These are phyloP conservation scores for Petroica traversi DNA, from an alignment of 2,113 vertebrate species.

Conservation along the genomic window DNA sequence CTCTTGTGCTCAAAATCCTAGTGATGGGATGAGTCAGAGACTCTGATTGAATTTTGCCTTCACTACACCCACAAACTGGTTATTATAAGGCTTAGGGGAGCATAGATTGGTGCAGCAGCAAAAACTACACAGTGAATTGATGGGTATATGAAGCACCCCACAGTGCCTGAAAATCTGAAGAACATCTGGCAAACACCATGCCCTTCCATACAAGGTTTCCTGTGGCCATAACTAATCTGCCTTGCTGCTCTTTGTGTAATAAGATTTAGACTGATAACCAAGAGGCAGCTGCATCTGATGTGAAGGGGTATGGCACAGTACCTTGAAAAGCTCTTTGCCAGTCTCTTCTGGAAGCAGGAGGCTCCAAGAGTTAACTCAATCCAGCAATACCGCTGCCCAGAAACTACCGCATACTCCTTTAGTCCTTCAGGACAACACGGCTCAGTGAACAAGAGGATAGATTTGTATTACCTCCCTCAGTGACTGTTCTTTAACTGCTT, in stretches of 20 bases:
- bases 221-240: background rate
- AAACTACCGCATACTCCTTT: background rate
- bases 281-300: background rate
- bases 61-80: conserved; percentile 50
- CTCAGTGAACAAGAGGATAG: background rate
- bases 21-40: conserved; percentile 58
- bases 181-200: background rate
- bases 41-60: conserved; percentile 65
- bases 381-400: background rate
- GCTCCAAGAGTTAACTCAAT: background rate
- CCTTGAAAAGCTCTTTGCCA: background rate
- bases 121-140: background rate
- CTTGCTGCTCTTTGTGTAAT: background rate
- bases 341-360: background rate
- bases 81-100: conserved; percentile 54
- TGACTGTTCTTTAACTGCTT: background rate
- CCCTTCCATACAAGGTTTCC: background rate
- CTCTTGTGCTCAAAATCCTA: conserved; percentile 56
- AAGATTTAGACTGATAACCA: background rate
- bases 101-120: background rate
- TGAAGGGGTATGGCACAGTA: background rate
- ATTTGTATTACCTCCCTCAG: background rate
- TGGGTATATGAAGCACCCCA: background rate
- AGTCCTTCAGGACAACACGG: background rate
- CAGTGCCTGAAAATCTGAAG: background rate